Conservation (phyloP, 2,113 vertebrate genomes). For the Meles meles region DNA sequence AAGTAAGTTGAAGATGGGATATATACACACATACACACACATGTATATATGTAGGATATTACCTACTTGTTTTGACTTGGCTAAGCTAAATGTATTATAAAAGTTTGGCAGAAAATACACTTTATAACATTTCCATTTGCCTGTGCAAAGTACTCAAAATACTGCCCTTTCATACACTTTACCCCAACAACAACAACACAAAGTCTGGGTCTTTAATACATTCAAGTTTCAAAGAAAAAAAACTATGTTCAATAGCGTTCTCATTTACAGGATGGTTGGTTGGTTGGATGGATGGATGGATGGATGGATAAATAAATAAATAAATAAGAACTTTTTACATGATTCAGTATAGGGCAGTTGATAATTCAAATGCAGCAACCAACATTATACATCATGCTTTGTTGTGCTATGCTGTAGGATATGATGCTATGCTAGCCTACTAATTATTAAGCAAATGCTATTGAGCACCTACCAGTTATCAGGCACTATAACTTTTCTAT, state of each 20-base stretch:
- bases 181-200: background rate
- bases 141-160: background rate
- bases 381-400: background rate
- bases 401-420: background rate
- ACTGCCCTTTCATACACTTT: background rate
- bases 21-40: background rate
- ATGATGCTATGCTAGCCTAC: background rate
- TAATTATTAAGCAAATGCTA: background rate
- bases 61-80: background rate
- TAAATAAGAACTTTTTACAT: background rate
- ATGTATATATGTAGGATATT: background rate
- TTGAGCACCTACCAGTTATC: background rate
- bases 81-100: background rate
- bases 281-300: background rate
- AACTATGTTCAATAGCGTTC: background rate
- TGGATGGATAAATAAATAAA: background rate
- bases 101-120: background rate
- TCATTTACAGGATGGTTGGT: background rate
- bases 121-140: background rate
- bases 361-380: background rate
- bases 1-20: background rate
- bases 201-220: background rate
- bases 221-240: conserved; percentile 28
- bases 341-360: background rate
- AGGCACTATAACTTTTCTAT: background rate